These are phyloP conservation scores for Dolomedes plantarius DNA, from an alignment of 2,888 invertebrate species.

Conservation along the genomic window DNA sequence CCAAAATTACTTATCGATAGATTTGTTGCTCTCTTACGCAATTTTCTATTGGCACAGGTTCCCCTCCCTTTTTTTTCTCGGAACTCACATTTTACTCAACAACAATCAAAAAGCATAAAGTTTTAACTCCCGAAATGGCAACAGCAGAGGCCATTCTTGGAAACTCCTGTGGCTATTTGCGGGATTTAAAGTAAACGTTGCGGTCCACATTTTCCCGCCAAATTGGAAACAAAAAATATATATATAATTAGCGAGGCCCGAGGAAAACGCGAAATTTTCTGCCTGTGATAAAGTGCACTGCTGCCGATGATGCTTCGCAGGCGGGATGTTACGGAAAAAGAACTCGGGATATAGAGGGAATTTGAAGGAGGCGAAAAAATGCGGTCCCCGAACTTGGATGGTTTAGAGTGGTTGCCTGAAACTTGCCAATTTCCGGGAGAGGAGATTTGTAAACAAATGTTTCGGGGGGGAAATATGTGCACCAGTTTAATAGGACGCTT, in stretches of 20 bases:
- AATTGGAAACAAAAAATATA: no score
- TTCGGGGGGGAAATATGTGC: conserved; percentile 18
- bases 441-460: conserved; percentile 32
- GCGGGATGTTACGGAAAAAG: conserved; percentile 18
- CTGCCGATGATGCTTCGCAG: conserved; percentile 52
- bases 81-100: conserved; percentile 26
- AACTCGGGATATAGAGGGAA: background rate
- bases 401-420: background rate
- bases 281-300: conserved; percentile 18
- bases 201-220: conserved; percentile 27
- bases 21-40: conserved; percentile 32
- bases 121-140: conserved; percentile 54
- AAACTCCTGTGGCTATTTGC: conserved; percentile 34
- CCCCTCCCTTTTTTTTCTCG: background rate
- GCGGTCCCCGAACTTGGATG: conserved; percentile 45
- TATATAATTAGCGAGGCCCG: conserved; percentile 48
- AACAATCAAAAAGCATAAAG: background rate
- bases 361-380: background rate
- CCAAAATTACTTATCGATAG: conserved; percentile 11
- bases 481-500: no score
- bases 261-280: conserved; percentile 26
- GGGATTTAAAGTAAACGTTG: conserved; percentile 33
- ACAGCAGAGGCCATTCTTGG: conserved; percentile 55
- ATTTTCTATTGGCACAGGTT: background rate
- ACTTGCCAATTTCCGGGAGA: conserved; percentile 39